Evolutionary conservation across 2,113 vertebrate genomes (phyloP).

Genomic region (Cavia aperea): DNA sequence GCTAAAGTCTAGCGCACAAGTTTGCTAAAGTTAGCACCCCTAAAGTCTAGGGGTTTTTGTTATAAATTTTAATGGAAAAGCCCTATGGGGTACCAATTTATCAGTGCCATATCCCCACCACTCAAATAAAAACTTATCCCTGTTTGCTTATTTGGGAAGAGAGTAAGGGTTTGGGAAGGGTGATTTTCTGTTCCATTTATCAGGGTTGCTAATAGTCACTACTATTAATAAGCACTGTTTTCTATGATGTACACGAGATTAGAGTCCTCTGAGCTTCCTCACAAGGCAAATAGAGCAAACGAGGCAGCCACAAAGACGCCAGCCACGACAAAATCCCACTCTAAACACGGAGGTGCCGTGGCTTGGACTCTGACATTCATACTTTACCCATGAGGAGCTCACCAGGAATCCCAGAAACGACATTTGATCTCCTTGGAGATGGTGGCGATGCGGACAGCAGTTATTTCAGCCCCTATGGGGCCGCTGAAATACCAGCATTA

Average conservation of each 20-base stretch:
- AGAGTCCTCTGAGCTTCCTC: neutral
- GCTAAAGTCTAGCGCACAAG: neutral
- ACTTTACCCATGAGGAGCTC: neutral
- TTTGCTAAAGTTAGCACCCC: too few species aligned
- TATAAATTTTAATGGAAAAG: neutral
- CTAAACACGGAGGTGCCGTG: neutral
- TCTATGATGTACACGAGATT: neutral
- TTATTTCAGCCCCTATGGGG: neutral
- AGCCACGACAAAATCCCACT: neutral
- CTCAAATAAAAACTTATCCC: neutral
- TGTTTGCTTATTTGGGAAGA: neutral
- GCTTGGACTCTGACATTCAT: neutral
- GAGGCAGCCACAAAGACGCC: neutral
- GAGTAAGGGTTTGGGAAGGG: neutral
- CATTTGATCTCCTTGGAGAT: neutral
- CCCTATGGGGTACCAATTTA: neutral
- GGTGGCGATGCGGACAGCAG: too few species aligned
- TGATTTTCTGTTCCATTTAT: neutral
- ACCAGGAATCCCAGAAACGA: conserved; percentile 12
- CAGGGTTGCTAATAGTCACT: neutral
- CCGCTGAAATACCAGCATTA: neutral
- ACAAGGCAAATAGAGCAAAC: neutral
- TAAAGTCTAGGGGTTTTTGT: neutral
- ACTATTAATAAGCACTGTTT: neutral
- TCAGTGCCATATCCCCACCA: neutral